These are phyloP conservation scores for Drosophila baimaii DNA, from an alignment of 1,140 invertebrate genomes.

Conservation along the genomic window DNA sequence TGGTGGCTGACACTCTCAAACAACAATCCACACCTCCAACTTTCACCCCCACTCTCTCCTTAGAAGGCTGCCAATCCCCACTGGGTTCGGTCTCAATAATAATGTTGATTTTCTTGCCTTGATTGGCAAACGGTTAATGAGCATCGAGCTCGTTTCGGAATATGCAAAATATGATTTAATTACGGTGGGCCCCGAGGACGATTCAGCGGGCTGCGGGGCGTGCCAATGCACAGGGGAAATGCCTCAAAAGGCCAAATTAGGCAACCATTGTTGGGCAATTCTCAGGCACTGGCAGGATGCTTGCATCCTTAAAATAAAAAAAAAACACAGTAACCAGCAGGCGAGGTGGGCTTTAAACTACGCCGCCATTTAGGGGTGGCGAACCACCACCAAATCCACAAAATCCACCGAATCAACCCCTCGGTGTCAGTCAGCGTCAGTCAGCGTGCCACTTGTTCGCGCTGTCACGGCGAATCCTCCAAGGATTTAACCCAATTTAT, in stretches of 20 bases:
- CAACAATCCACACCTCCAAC: not conserved
- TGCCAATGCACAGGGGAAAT: conserved; percentile 72
- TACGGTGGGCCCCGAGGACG: conserved; percentile 53
- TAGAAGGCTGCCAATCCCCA: conserved; percentile 31
- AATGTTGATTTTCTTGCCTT: conserved; percentile 56
- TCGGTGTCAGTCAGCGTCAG: conserved; percentile 59
- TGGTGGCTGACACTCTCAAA: not conserved
- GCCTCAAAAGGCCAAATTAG: conserved; percentile 71
- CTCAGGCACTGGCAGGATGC: conserved; percentile 26
- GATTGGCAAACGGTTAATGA: conserved; percentile 72
- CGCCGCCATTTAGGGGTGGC: conserved; percentile 59
- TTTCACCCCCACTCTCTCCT: not conserved
- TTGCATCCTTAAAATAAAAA: conserved; percentile 44
- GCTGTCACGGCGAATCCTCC: conserved; percentile 80
- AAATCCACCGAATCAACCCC: conserved; percentile 36
- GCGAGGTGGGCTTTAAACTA: conserved; percentile 52
- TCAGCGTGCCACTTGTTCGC: conserved; percentile 75
- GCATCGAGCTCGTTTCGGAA: conserved; percentile 66
- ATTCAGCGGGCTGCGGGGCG: conserved; percentile 26
- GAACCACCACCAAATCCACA: conserved; percentile 42
- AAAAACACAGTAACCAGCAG: conserved; percentile 26
- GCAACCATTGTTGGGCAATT: conserved; percentile 74
- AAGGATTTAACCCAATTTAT: conserved; percentile 83
- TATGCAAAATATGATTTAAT: conserved; percentile 83
- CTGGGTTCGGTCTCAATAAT: conserved; percentile 53